phyloP scores from a whole-genome alignment of 2,797 vertebrate species.

The Lycodopsis pacificus region DNA sequence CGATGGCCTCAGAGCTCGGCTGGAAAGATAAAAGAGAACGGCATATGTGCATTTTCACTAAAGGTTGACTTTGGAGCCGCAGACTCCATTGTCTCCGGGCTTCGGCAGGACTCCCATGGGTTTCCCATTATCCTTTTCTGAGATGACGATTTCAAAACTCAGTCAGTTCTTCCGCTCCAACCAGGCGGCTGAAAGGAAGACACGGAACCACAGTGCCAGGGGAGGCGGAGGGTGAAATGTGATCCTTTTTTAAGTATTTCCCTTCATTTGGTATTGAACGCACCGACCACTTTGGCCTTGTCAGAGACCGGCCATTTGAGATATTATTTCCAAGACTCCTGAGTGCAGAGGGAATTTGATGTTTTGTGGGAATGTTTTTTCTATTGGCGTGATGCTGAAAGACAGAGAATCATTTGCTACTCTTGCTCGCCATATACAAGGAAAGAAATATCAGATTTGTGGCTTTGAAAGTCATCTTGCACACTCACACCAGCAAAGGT shows the following conservation, averaged over 20 bases:
- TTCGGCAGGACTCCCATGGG: conserved; percentile 64
- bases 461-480: conserved; percentile 58
- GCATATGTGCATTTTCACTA: conserved; percentile 56
- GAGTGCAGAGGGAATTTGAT: conserved; percentile 17
- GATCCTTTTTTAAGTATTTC: conserved; percentile 32
- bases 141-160: conserved; percentile 68
- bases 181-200: conserved; percentile 41
- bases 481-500: conserved; percentile 44
- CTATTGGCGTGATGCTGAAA: conserved; percentile 18
- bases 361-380: conserved; percentile 30
- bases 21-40: conserved; percentile 54
- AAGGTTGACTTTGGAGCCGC: conserved; percentile 59
- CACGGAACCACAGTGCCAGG: conserved; percentile 16
- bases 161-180: conserved; percentile 43
- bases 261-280: conserved; percentile 39
- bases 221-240: conserved; percentile 32
- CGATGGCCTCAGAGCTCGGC: conserved; percentile 37
- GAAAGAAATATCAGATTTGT: conserved; percentile 43
- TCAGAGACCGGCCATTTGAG: conserved; percentile 35
- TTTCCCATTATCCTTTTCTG: conserved; percentile 64
- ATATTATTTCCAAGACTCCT: conserved; percentile 14
- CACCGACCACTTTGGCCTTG: conserved; percentile 48
- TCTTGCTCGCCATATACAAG: conserved; percentile 26
- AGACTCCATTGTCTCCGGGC: conserved; percentile 53
- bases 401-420: conserved; percentile 37